A percentile compares a stretch with the other conserved stretches of the same genome.
Evolutionary conservation across 2,113 vertebrate species (phyloP).

Genomic region (Epinephelus moara): DNA sequence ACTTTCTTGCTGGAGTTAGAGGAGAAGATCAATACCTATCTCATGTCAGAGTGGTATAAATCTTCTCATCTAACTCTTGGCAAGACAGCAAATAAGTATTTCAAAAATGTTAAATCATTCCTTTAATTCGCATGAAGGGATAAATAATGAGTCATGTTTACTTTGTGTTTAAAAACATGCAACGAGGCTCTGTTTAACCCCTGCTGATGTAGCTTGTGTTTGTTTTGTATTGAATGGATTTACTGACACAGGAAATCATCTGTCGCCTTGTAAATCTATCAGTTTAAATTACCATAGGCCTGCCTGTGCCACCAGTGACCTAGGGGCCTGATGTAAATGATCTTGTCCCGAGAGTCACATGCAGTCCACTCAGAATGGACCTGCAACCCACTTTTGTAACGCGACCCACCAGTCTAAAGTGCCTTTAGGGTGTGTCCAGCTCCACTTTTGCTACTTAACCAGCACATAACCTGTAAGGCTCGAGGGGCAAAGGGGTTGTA

Average conservation of each 20-base stretch:
- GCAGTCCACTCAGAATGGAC: no score
- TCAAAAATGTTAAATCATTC: not conserved
- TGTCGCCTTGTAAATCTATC: not conserved
- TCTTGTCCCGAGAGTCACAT: no score
- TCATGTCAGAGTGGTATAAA: not conserved
- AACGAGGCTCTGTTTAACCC: not conserved
- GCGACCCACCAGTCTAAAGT: no score
- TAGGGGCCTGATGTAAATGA: not conserved
- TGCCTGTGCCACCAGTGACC: not conserved
- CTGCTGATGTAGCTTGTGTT: not conserved
- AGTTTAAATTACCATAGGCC: not conserved
- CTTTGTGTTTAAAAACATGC: not conserved
- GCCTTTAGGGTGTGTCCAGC: no score
- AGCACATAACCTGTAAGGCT: no score
- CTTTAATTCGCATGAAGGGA: not conserved
- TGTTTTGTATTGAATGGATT: not conserved
- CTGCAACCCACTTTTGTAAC: no score
- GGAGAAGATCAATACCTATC: not conserved
- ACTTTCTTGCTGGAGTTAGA: not conserved
- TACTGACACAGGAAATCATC: not conserved
- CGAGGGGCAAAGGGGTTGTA: no score
- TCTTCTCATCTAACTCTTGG: not conserved
- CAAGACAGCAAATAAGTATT: not conserved
- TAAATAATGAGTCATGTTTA: not conserved
- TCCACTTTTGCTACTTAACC: no score